These are phyloP conservation scores for Heliconius hermathena DNA, from an alignment of 1,140 invertebrate genomes.

Conservation along the genomic window DNA sequence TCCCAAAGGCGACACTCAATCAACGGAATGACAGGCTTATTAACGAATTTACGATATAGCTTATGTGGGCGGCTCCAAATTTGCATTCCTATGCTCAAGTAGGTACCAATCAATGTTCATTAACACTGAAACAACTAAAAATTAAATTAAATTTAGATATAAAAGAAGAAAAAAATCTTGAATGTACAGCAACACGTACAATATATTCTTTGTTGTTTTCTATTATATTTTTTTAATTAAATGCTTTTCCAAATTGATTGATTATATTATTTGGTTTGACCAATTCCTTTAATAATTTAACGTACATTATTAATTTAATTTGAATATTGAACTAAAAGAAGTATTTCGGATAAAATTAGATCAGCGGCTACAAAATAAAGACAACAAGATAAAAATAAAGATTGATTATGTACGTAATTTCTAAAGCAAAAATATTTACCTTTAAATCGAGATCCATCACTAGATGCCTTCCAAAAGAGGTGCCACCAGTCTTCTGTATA, in stretches of 20 bases:
- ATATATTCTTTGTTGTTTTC: no score
- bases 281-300: no score
- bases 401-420: neutral
- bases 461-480: slow-evolving; percentile 97
- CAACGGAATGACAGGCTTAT: slow-evolving; percentile 36
- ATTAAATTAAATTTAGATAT: neutral
- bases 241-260: no score
- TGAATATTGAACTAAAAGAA: neutral
- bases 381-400: no score
- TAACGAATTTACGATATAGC: slow-evolving; percentile 36
- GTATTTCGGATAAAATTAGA: neutral
- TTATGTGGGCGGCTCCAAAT: slow-evolving; percentile 26
- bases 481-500: slow-evolving; percentile 96
- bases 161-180: neutral
- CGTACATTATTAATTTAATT: no score
- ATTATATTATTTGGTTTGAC: no score
- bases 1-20: slow-evolving; percentile 42
- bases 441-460: slow-evolving; percentile 95
- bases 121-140: slow-evolving; percentile 15
- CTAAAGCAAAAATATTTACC: slow-evolving; percentile 55
- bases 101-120: slow-evolving; percentile 7
- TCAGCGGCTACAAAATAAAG: neutral
- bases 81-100: slow-evolving; percentile 22
- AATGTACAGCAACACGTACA: no score
- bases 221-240: no score